Conservation (phyloP, 2,888 invertebrate genomes). For the Altica lythri region DNA sequence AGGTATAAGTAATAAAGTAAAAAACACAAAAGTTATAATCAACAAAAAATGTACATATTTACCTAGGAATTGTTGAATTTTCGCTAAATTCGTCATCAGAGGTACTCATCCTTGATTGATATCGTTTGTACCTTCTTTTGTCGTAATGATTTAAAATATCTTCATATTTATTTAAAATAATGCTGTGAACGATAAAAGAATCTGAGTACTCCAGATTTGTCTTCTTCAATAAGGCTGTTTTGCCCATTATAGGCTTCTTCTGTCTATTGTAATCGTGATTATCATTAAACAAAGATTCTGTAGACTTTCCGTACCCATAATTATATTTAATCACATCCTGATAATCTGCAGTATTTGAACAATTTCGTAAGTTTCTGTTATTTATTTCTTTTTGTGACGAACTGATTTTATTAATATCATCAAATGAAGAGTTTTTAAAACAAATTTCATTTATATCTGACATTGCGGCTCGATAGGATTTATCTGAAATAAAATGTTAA, state of each 20-base stretch:
- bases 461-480: too few species aligned
- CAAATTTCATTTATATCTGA: too few species aligned
- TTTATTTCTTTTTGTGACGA: too few species aligned
- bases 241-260: conserved; percentile 39
- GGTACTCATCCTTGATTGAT: conserved; percentile 29
- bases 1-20: not conserved
- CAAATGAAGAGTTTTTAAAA: too few species aligned
- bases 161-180: conserved; percentile 38
- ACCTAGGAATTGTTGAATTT: conserved; percentile 1
- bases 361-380: too few species aligned
- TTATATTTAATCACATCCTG: too few species aligned
- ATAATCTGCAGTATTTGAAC: too few species aligned
- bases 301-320: too few species aligned
- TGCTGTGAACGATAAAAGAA: conserved; percentile 37
- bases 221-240: conserved; percentile 32
- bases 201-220: conserved; percentile 30
- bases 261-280: conserved; percentile 1
- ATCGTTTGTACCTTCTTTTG: conserved; percentile 35
- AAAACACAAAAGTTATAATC: not conserved
- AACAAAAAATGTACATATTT: not conserved
- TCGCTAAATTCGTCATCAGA: conserved; percentile 24
- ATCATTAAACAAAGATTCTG: not conserved
- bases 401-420: too few species aligned
- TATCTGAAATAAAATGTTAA: too few species aligned
- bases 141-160: conserved; percentile 35